Percentiles rank a stretch among this genome's conserved stretches.
phyloP scores from a whole-genome alignment of 2,797 vertebrate genomes.

The Tinamus major region DNA sequence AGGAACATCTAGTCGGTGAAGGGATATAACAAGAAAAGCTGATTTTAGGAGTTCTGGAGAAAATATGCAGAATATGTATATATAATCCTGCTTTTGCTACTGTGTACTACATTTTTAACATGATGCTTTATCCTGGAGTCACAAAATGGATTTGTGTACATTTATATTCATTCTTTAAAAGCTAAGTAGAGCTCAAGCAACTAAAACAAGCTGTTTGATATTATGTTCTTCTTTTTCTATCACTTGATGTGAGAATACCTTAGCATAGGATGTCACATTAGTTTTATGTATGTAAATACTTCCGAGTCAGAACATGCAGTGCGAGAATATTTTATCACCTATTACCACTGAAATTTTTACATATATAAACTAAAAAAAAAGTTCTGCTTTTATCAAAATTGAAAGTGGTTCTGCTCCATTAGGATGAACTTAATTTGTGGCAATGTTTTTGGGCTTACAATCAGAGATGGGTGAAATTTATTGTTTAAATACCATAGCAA shows the following conservation, averaged over 20 bases:
- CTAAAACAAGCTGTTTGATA: constrained; percentile 54
- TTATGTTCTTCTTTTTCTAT: not conserved
- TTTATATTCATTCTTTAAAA: constrained; percentile 43
- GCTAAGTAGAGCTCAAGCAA: constrained; percentile 32
- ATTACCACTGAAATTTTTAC: constrained; percentile 21
- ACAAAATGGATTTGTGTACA: constrained; percentile 22
- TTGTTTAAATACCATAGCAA: not conserved
- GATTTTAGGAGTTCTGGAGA: not conserved
- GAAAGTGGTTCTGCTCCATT: not conserved
- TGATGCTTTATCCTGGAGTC: not conserved
- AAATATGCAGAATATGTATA: not conserved
- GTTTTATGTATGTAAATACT: constrained; percentile 53
- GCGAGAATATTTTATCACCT: constrained; percentile 44
- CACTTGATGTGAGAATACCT: constrained; percentile 13
- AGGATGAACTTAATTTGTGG: not conserved
- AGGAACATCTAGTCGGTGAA: not conserved
- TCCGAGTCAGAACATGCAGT: constrained; percentile 20
- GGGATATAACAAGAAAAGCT: not conserved
- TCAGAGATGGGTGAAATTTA: not conserved
- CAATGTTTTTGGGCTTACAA: not conserved
- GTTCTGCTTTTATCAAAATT: not conserved
- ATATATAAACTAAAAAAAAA: not conserved
- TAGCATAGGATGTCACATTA: constrained; percentile 37
- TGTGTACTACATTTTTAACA: constrained; percentile 50
- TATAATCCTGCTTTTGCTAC: not conserved